These are phyloP conservation scores for Percina caprodes DNA, from an alignment of 2,113 vertebrate species.

Conservation along the genomic window DNA sequence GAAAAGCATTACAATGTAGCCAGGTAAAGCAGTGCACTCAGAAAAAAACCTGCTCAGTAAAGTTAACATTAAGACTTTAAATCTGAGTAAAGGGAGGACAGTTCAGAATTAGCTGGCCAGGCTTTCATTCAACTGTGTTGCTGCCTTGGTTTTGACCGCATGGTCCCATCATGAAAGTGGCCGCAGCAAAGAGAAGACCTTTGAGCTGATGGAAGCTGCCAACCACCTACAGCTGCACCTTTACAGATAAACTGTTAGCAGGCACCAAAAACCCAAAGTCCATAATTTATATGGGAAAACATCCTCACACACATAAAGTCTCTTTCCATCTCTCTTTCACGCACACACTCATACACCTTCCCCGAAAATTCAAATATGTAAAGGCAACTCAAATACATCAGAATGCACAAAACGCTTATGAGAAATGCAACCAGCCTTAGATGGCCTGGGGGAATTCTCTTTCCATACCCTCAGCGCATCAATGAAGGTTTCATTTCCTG, in stretches of 20 bases:
- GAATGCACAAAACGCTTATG: slow-evolving; percentile 53
- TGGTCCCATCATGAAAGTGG: slow-evolving; percentile 60
- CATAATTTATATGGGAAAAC: slow-evolving; percentile 35
- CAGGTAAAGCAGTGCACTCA: slow-evolving; percentile 20
- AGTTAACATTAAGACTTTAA: slow-evolving; percentile 47
- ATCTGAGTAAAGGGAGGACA: slow-evolving; percentile 6
- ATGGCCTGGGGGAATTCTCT: slow-evolving; percentile 67
- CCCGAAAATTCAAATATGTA: slow-evolving; percentile 36
- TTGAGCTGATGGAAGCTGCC: slow-evolving; percentile 58
- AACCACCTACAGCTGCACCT: slow-evolving; percentile 73
- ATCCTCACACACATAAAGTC: slow-evolving; percentile 25
- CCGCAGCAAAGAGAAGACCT: slow-evolving; percentile 48
- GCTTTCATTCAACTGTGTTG: slow-evolving; percentile 42
- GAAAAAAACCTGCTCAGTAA: slow-evolving; percentile 10
- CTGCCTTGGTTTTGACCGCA: slow-evolving; percentile 37
- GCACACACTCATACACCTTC: slow-evolving; percentile 6
- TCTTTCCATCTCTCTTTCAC: not conserved
- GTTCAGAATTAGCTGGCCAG: slow-evolving; percentile 4
- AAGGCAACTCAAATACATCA: slow-evolving; percentile 44
- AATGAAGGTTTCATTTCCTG: slow-evolving; percentile 81
- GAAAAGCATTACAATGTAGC: slow-evolving; percentile 32
- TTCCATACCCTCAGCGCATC: slow-evolving; percentile 77
- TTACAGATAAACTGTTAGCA: slow-evolving; percentile 76
- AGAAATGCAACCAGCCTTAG: slow-evolving; percentile 57
- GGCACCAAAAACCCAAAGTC: slow-evolving; percentile 23